A percentile compares a stretch with the other conserved stretches of the same genome.
These are phyloP conservation scores for Octopus sinensis DNA, from an alignment of 1,140 invertebrate species.

Conservation along the genomic window DNA sequence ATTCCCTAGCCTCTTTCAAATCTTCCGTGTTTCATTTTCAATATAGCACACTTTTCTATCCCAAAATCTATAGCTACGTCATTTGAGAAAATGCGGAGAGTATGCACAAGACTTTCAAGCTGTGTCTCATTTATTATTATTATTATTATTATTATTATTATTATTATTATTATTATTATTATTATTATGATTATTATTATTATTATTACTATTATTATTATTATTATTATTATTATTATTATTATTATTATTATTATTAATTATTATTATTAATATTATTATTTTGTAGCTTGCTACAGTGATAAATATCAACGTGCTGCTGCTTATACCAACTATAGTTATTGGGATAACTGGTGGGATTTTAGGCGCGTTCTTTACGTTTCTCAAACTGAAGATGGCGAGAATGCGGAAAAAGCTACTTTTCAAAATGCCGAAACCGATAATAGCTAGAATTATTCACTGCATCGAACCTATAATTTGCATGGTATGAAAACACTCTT, in stretches of 20 bases:
- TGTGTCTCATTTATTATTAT: no score
- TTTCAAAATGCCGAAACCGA: conserved; percentile 32
- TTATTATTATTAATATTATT: no score
- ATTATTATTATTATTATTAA: not conserved
- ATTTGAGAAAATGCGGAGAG: no score
- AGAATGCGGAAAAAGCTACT: conserved; percentile 41
- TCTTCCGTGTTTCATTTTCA: no score
- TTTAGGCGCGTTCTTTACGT: conserved; percentile 50
- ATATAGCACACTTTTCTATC: no score
- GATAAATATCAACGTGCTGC: conserved; percentile 52
- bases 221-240: not conserved
- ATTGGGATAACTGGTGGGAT: conserved; percentile 49
- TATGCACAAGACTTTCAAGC: no score
- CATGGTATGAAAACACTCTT: conserved; percentile 33
- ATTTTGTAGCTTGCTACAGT: conserved; percentile 45
- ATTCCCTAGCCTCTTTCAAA: no score
- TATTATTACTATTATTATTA: no score
- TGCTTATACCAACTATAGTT: conserved; percentile 52
- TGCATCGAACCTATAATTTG: conserved; percentile 51
- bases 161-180: no score
- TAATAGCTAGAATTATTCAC: conserved; percentile 42
- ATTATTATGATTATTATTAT: no score
- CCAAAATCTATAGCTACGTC: no score
- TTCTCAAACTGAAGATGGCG: conserved; percentile 51
- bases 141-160: no score